Conservation (phyloP, 2,888 invertebrate genomes). For the Stomorhina lunata region DNA sequence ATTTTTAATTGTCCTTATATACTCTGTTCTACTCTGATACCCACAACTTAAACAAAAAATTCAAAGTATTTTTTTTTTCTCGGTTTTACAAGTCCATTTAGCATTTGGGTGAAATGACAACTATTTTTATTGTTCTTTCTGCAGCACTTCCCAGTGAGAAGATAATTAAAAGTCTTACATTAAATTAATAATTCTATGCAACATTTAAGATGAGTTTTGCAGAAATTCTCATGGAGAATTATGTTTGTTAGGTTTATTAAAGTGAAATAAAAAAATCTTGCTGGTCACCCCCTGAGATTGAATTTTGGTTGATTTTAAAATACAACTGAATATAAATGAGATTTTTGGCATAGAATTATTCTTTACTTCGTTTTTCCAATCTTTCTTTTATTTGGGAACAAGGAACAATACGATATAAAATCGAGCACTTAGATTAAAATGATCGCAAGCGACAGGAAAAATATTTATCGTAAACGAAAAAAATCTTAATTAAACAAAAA, state of each 20-base stretch:
- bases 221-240: background rate
- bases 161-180: conserved; percentile 46
- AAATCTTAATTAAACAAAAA: no score
- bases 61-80: background rate
- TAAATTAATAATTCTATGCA: conserved; percentile 26
- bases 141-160: background rate
- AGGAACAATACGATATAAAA: no score
- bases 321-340: background rate
- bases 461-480: no score
- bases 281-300: no score
- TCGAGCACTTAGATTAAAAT: no score
- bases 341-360: no score
- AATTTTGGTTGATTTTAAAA: no score
- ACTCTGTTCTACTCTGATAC: background rate
- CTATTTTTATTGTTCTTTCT: conserved; percentile 23
- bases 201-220: conserved; percentile 12
- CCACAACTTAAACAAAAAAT: background rate
- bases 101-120: background rate
- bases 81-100: conserved; percentile 6
- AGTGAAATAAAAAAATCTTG: no score
- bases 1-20: conserved; percentile 11
- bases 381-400: no score
- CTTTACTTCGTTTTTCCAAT: no score
- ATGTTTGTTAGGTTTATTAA: no score
- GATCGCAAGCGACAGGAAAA: no score